Evolutionary conservation across 2,888 invertebrate species (phyloP).

Genomic region (Hemithea aestivaria): DNA sequence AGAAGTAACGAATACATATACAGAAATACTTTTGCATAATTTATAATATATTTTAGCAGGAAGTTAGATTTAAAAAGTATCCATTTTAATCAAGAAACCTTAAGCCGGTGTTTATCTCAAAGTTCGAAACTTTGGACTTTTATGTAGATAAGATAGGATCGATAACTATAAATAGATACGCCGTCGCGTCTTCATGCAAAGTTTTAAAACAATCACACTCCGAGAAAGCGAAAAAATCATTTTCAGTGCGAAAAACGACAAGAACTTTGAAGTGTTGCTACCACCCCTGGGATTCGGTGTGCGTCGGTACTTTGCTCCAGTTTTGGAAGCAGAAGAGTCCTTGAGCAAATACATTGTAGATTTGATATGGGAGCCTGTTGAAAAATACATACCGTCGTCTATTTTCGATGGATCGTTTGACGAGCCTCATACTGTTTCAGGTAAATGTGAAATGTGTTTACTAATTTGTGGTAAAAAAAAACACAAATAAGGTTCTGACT

Average conservation of each 20-base stretch:
- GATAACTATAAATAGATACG: too few species aligned
- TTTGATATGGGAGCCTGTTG: slow-evolving; percentile 50
- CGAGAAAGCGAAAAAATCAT: slow-evolving; percentile 3
- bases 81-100: too few species aligned
- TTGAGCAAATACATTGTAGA: slow-evolving; percentile 32
- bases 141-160: too few species aligned
- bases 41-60: too few species aligned
- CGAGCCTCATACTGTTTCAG: slow-evolving; percentile 48
- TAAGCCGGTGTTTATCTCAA: too few species aligned
- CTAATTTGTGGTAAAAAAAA: too few species aligned
- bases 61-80: too few species aligned
- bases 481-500: too few species aligned
- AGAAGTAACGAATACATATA: too few species aligned
- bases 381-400: slow-evolving; percentile 46
- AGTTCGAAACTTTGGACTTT: too few species aligned
- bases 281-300: slow-evolving; percentile 52
- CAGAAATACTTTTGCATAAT: too few species aligned
- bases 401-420: slow-evolving; percentile 53
- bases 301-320: slow-evolving; percentile 54
- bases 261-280: slow-evolving; percentile 44
- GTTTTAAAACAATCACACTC: neutral
- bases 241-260: slow-evolving; percentile 54
- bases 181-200: neutral
- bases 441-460: slow-evolving; percentile 29
- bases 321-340: slow-evolving; percentile 37